Conservation (phyloP, 2,888 invertebrate species). For the Arrhopalites spinosus region DNA sequence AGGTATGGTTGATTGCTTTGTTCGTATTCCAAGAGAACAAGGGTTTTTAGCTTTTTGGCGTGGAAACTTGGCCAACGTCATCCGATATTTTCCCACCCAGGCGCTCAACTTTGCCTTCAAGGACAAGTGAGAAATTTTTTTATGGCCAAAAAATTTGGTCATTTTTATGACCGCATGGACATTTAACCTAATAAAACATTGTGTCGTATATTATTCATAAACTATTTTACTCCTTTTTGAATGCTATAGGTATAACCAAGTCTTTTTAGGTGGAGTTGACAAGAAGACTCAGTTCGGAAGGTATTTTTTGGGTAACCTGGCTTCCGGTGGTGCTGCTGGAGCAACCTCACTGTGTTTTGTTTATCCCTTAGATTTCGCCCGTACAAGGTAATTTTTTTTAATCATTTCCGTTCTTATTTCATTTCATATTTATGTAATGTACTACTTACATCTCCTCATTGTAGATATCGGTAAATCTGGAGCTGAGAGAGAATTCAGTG, state of each 20-base stretch:
- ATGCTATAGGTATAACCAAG: constrained; percentile 40
- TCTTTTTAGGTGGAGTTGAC: constrained; percentile 83
- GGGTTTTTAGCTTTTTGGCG: constrained; percentile 86
- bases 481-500: constrained; percentile 63
- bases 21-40: constrained; percentile 85
- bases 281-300: constrained; percentile 89
- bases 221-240: too few relatives aligned
- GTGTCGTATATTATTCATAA: too few relatives aligned
- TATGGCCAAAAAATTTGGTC: too few relatives aligned
- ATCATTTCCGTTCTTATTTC: too few relatives aligned
- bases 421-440: too few relatives aligned
- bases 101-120: constrained; percentile 95
- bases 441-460: too few relatives aligned
- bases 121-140: too few relatives aligned
- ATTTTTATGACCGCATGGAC: too few relatives aligned
- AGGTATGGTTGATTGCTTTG: constrained; percentile 79
- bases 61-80: constrained; percentile 91
- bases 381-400: too few relatives aligned
- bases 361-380: too few relatives aligned
- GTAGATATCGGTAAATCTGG: constrained; percentile 59
- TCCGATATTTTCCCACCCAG: constrained; percentile 92
- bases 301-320: constrained; percentile 85
- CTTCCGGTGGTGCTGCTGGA: constrained; percentile 91
- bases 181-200: too few relatives aligned
- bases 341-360: constrained; percentile 80